A percentile compares a stretch with the other conserved stretches of the same genome.
phyloP scores from a whole-genome alignment of 2,113 vertebrate species.

The Protobothrops flavoviridis region DNA sequence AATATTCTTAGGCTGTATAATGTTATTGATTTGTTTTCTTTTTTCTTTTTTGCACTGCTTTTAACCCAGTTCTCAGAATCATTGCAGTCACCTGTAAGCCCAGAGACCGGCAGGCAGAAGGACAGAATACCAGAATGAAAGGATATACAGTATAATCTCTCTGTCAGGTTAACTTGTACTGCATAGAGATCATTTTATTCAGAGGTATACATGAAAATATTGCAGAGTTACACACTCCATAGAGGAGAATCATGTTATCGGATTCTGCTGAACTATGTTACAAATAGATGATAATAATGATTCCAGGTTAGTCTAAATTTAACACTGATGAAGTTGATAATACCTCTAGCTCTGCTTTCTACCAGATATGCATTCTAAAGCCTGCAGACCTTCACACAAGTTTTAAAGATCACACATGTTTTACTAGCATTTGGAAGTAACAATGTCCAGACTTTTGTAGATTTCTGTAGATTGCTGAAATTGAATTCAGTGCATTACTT shows the following conservation, averaged over 20 bases:
- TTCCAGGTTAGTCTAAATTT: not conserved
- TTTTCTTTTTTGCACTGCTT: not conserved
- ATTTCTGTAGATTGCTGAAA: not conserved
- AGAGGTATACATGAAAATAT: not conserved
- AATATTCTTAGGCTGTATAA: not conserved
- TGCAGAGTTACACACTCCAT: not conserved
- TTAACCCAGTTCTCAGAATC: not conserved
- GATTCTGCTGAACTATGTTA: not conserved
- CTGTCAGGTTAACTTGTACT: not conserved
- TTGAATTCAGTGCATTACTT: not conserved
- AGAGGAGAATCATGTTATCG: not conserved
- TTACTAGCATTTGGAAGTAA: not conserved
- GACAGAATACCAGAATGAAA: not conserved
- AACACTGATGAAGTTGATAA: not conserved
- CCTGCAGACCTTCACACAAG: not conserved
- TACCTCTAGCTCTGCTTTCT: not conserved
- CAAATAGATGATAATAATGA: not conserved
- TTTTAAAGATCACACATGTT: not conserved
- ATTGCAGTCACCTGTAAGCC: not conserved
- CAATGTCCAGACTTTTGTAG: not conserved
- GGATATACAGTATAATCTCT: not conserved
- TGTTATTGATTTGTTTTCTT: not conserved
- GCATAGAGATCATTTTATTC: not conserved
- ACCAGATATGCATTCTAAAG: not conserved
- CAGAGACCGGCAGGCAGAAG: not conserved